These are phyloP conservation scores for Leptinotarsa rubiginosa DNA, from an alignment of 2,888 invertebrate genomes.

Conservation along the genomic window DNA sequence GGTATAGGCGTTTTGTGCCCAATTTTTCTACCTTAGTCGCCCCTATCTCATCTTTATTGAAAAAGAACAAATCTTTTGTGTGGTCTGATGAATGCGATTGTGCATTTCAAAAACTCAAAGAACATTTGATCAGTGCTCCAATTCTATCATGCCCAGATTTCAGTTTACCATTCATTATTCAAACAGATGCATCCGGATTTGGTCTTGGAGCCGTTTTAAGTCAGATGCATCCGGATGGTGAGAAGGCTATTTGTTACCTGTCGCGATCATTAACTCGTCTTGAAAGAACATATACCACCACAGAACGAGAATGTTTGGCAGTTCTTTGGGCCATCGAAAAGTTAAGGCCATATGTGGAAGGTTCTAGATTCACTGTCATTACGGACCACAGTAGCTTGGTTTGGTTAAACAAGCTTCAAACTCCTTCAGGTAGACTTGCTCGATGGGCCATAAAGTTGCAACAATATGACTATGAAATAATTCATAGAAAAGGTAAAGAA, in stretches of 20 bases:
- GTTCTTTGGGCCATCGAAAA: neutral
- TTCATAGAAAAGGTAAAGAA: constrained; percentile 44
- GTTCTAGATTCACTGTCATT: constrained; percentile 15
- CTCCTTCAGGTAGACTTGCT: constrained; percentile 39
- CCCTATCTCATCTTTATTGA: no score
- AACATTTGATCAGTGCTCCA: neutral
- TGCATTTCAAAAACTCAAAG: constrained; percentile 4
- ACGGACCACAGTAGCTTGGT: constrained; percentile 11
- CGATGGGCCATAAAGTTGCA: constrained; percentile 40
- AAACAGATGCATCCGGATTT: constrained; percentile 6
- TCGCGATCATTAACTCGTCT: neutral
- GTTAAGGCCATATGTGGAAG: constrained; percentile 5
- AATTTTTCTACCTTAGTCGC: constrained; percentile 15
- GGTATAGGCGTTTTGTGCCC: constrained; percentile 30
- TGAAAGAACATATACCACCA: no score
- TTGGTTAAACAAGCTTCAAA: constrained; percentile 28
- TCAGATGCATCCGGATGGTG: constrained; percentile 1
- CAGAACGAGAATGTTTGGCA: constrained; percentile 2
- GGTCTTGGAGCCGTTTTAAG: neutral
- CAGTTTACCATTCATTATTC: constrained; percentile 20
- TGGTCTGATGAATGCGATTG: constrained; percentile 6
- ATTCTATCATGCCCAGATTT: constrained; percentile 29
- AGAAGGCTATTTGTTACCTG: constrained; percentile 1
- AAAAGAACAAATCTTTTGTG: constrained; percentile 2
- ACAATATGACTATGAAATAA: constrained; percentile 39